Base-by-base conservation (phyloP, 2,797 vertebrate genomes). In the Cossypha polioptera region DNA sequence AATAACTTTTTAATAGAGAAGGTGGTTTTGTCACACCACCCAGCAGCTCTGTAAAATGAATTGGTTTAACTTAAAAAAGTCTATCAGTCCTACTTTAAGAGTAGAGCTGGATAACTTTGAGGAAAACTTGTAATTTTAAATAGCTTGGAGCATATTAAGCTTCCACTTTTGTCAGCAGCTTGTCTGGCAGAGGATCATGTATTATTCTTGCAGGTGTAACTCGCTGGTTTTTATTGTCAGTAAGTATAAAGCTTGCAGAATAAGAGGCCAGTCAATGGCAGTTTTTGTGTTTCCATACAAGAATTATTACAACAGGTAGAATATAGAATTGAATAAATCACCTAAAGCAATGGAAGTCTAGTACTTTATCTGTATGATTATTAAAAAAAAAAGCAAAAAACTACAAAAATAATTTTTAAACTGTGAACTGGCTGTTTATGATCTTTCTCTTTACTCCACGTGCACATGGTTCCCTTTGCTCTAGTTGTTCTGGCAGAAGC, bases 381-480 rank as follows among this genome's bases (percentile, higher is more conserved):
- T 33, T 35, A 9, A 35, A 35, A 35, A 35, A 9, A 35, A 35
- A 35, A 35, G 35, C 9, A 35, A 35, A 35, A 35, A 35, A 35
- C 35, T 35, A 35, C 35, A 35, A 35, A 35, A 35, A 35, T 35
- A 35, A 35, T 35, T 35, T 55, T 63, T 11, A 38, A 65, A 38
- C 8, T 45, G 15, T 57, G 43, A 76, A 19, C 5, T 2, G 18
- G 0, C 8, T 7, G 9, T 36, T 86, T 42, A 38, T 47, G 17
- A 10, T 36, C 20, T 55, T 71, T 78, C 12, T n/a, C 6, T 50
- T 58, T 47, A 71, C 10, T 82, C 12, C 16, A 3, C 0, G 0
- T 59, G 20, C 33, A 38, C 9, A 2, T 10, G 17, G 10, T 22
- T 84, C 31, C 11, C 0, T 0, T 54, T 55, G 25, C 33, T 78